A percentile compares a stretch with the other conserved stretches of the same genome.
Evolutionary conservation across 2,113 vertebrate genomes (phyloP).

Genomic region (Chrysochloris asiatica): DNA sequence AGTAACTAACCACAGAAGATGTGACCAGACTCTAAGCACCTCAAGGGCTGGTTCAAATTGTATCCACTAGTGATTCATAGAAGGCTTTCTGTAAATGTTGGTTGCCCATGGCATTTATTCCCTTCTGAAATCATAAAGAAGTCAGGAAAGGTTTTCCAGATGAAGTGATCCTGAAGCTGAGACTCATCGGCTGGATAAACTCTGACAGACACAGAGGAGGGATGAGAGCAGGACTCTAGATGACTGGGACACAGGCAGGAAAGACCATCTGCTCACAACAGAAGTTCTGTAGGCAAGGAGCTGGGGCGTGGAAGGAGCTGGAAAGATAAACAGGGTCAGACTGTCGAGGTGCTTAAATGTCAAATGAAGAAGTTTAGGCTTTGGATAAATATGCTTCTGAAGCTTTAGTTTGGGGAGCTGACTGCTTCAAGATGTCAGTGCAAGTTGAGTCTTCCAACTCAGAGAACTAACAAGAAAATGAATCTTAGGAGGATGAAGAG

Average conservation of each 20-base stretch:
- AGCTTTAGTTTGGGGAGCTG: neutral
- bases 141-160: neutral
- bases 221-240: fast-evolving
- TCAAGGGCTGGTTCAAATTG: fast-evolving
- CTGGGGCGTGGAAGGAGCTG: fast-evolving
- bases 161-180: neutral
- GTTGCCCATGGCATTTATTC: fast-evolving
- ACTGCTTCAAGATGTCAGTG: neutral
- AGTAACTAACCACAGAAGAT: neutral
- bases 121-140: neutral
- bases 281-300: neutral
- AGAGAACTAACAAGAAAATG: neutral
- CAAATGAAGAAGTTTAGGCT: neutral
- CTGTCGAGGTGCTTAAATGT: fast-evolving
- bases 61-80: neutral
- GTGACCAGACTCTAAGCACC: neutral
- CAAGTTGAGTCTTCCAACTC: neutral
- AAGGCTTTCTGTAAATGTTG: neutral
- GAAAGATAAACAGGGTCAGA: neutral
- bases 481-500: neutral
- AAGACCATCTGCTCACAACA: neutral
- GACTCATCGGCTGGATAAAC: neutral
- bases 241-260: fast-evolving
- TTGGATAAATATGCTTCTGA: neutral
- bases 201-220: neutral